Evolutionary conservation across 2,888 invertebrate species (phyloP), one percentile per base, ranked within the genome.

Genomic region (Dasypogon diadema): DNA sequence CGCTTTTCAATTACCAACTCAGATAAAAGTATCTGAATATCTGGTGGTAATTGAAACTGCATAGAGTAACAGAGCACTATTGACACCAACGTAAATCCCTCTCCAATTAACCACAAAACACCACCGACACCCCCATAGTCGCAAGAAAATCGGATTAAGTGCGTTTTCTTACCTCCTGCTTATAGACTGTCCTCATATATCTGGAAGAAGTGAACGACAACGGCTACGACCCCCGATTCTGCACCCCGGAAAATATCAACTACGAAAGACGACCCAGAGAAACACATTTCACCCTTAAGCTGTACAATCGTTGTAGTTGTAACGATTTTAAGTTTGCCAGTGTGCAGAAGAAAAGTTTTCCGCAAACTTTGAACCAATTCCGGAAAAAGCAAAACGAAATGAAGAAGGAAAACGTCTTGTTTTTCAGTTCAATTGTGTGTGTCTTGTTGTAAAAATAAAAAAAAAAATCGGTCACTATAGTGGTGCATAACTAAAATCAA

Each of bases 101-200:
- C 22, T 54, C 54, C 54, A 18, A 14, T 34, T 34, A 70, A 51
- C 54, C 30, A 51, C 70, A 70, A 48, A 24, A 34, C 54, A 54
- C 54, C 51, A 54, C 54, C 70, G 70, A 70, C 54, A 70, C 70
- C 18, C 26, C 70, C n/a, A 54, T 54, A 70, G 37, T 70, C 70
- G 54, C 34, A 54, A 46, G 51, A 34, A 70, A 70, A 70, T 70
- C 70, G 70, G 70, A 70, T 70, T 70, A 70, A 70, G 70, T 70
- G 70, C 70, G 70, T 70, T 70, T 70, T 70, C 51, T 54, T 54
- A 70, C 37, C 26, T 54, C 22, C 30, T 54, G 54, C 30, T n/a
- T 51, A 70, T 65, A 65, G 65, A 65, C 65, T 65, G 65, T 46
- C 65, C 65, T 16, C 24, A 14, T 24, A 26, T 14, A 16, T 46